A percentile compares a stretch with the other conserved stretches of the same genome.
Evolutionary conservation across 2,797 vertebrate species (phyloP).

Genomic region (Falco naumanni): DNA sequence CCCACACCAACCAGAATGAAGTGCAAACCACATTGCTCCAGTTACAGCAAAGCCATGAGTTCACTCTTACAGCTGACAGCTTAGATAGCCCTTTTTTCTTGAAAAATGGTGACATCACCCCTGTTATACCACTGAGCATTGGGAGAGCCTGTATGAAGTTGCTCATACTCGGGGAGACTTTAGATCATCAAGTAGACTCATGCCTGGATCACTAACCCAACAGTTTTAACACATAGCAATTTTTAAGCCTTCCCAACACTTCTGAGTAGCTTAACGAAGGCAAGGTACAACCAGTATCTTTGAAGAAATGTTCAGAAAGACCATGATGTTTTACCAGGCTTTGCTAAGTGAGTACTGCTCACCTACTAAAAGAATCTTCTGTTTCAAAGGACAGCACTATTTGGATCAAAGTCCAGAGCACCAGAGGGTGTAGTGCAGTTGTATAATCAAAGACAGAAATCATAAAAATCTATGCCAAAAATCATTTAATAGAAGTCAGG

Average conservation of each 20-base stretch:
- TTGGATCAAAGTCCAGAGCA: not conserved
- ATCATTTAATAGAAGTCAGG: not conserved
- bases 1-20: not conserved
- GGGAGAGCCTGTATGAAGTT: not conserved
- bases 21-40: accelerated
- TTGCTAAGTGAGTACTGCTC: not conserved
- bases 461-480: not conserved
- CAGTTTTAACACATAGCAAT: not conserved
- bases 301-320: not conserved
- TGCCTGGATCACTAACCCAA: not conserved
- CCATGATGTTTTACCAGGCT: not conserved
- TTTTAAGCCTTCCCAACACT: not conserved
- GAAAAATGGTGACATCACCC: not conserved
- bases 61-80: not conserved
- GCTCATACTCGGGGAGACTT: not conserved
- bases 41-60: not conserved
- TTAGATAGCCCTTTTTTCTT: not conserved
- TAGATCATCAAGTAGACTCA: not conserved
- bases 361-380: not conserved
- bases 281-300: not conserved
- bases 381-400: not conserved
- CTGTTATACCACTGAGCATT: not conserved
- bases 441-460: not conserved
- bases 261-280: not conserved
- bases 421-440: not conserved